phyloP scores from a whole-genome alignment of 2,888 invertebrate species.

The Aspidiotus destructor region DNA sequence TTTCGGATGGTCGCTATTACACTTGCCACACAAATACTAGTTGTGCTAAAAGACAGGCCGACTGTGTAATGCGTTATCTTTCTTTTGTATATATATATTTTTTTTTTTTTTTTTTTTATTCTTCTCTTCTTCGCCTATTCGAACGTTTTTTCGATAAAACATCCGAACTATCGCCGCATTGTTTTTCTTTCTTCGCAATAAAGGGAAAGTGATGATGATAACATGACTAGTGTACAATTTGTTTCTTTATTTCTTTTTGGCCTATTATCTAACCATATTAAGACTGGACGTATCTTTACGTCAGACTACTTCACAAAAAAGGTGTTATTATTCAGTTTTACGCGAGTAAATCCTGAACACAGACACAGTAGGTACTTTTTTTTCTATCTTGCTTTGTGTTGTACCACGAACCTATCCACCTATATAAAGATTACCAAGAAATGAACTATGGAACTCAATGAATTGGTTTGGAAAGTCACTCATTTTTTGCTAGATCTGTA shows the following conservation, averaged over 20 bases:
- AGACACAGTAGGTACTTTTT: too few relatives aligned
- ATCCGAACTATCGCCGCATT: conserved; percentile 6
- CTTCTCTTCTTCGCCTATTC: conserved; percentile 11
- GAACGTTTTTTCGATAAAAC: conserved; percentile 19
- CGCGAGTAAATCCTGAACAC: not conserved
- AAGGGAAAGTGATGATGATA: conserved; percentile 30
- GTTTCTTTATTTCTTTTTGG: conserved; percentile 13
- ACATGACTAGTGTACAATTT: conserved; percentile 29
- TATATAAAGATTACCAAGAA: too few relatives aligned
- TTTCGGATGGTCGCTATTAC: conserved; percentile 25
- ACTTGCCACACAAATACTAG: conserved; percentile 6
- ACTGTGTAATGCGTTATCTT: conserved; percentile 14
- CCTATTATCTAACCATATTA: conserved; percentile 14
- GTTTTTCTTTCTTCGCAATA: conserved; percentile 19
- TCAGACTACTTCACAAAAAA: conserved; percentile 3
- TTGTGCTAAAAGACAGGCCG: conserved; percentile 22
- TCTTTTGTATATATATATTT: too few relatives aligned
- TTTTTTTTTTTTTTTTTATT: too few relatives aligned
- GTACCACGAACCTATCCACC: too few relatives aligned
- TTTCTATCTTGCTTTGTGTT: too few relatives aligned
- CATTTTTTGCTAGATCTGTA: too few relatives aligned
- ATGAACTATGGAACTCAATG: too few relatives aligned
- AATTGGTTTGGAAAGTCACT: too few relatives aligned
- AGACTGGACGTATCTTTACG: not conserved
- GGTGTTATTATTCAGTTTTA: conserved; percentile 8